Conservation (phyloP, 2,797 vertebrate genomes). For the Acanthopagrus latus region DNA sequence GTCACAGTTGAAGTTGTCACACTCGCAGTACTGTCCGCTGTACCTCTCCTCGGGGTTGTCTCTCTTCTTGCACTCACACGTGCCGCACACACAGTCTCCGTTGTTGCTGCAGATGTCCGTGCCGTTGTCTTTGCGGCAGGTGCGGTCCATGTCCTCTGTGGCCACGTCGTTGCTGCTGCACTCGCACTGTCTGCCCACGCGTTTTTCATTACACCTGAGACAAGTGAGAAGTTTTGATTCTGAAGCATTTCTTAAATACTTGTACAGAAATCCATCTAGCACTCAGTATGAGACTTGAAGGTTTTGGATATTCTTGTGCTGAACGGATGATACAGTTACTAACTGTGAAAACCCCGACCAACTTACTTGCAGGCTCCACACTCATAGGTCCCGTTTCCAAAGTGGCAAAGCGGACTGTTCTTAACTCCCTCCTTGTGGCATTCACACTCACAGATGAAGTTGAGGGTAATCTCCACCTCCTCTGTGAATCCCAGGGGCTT, state of each 20-base stretch:
- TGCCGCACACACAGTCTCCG: constrained; percentile 97
- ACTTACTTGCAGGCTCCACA: constrained; percentile 97
- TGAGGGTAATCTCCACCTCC: constrained; percentile 92
- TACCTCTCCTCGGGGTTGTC: constrained; percentile 95
- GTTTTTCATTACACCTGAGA: constrained; percentile 93
- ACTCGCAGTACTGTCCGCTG: constrained; percentile 95
- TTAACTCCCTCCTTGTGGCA: constrained; percentile 88
- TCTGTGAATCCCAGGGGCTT: constrained; percentile 97
- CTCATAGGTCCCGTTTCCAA: constrained; percentile 94
- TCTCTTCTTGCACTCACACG: constrained; percentile 95
- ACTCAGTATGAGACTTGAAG: background rate
- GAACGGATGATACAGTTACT: background rate
- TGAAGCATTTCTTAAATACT: background rate
- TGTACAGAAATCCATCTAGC: background rate
- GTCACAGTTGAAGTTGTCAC: constrained; percentile 99
- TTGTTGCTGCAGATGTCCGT: constrained; percentile 98
- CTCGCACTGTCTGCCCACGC: constrained; percentile 93
- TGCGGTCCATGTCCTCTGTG: constrained; percentile 96
- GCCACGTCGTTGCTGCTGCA: constrained; percentile 96
- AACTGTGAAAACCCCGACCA: background rate
- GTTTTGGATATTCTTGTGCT: background rate
- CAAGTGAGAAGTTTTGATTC: background rate
- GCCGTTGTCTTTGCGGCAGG: constrained; percentile 93
- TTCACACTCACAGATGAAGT: constrained; percentile 94
- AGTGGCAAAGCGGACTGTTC: constrained; percentile 87